Evolutionary conservation across 35 echinoderm and acorn worm species (phyloP), one percentile per base, ranked within the genome.

Genomic region (Heliocidaris tuberculata): DNA sequence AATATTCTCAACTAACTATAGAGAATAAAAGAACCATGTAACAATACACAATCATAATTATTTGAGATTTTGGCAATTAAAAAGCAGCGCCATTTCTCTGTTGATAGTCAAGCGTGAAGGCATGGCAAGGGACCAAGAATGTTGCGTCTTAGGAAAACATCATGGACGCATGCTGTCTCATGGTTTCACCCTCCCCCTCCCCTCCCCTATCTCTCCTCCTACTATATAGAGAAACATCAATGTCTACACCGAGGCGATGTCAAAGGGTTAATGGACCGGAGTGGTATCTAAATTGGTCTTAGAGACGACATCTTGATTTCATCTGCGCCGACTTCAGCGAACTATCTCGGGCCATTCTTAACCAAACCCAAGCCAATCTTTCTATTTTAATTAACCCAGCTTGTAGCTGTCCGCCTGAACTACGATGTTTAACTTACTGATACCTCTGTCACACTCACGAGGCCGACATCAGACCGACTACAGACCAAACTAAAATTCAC

Each of bases 71-170:
- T 6, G 35, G 47, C 87, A 47, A 47, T 89, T 47, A 89, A 47
- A 32, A 30, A 89, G 24, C 31, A 31, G 87, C 31, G 31, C 19
- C 65, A 78, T 21, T 89, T 89, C 16, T 89, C 31, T 89, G 2
- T 12, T 89, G 47, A 0, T n/a, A 78, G 35, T 78, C 65, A 19
- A 78, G 65, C 65, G 31, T 47, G 87, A 47, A 17, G 29, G 19
- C 87, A 48, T 89, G 87, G 87, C 87, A 89, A 47, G 47, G 13
- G 32, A 32, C 87, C 87, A 89, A 89, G 47, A 47, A 48, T 89
- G 87, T 89, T 32, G 47, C 87, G 87, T 89, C 87, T 89, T 48
- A 89, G 47, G 15, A 89, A 89, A 89, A 48, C 87, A 89, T 89
- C 87, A 47, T 89, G 31, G 47, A 3, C 32, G 11, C 87, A 89